Conservation (phyloP, 1,140 invertebrate species). For the Cotesia chilonis region DNA sequence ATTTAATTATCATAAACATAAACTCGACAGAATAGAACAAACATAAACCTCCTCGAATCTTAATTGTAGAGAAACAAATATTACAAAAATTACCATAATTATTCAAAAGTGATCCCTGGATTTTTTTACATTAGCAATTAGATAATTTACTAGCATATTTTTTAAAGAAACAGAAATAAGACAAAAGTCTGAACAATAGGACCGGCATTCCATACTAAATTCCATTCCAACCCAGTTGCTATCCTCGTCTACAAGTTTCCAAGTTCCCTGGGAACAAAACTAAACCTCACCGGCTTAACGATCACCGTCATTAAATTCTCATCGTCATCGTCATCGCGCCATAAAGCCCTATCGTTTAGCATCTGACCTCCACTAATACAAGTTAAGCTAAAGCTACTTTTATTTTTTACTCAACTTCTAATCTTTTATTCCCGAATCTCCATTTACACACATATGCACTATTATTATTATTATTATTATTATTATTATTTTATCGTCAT, state of each 20-base stretch:
- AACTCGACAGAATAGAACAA: too few species aligned
- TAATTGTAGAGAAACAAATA: too few species aligned
- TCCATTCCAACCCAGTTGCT: slow-evolving; percentile 16
- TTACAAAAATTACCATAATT: too few species aligned
- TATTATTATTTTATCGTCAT: too few species aligned
- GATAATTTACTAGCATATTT: background rate
- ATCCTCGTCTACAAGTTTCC: slow-evolving; percentile 1
- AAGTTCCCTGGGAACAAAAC: slow-evolving; percentile 15
- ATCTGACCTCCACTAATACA: slow-evolving; percentile 22
- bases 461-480: too few species aligned
- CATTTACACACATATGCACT: background rate
- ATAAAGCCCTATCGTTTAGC: slow-evolving; percentile 20
- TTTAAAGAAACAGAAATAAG: background rate
- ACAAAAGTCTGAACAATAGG: background rate
- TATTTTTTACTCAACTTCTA: slow-evolving; percentile 2
- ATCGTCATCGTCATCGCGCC: background rate
- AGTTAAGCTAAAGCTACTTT: background rate
- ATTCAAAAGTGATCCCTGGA: too few species aligned
- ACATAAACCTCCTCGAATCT: too few species aligned
- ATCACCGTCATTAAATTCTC: slow-evolving; percentile 32
- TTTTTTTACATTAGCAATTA: too few species aligned
- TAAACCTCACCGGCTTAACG: slow-evolving; percentile 21
- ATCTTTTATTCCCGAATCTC: background rate
- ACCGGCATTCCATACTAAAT: slow-evolving; percentile 8
- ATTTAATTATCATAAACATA: too few species aligned